Base-by-base conservation (phyloP, 1,140 invertebrate genomes). In the Lepidurus couesii region DNA sequence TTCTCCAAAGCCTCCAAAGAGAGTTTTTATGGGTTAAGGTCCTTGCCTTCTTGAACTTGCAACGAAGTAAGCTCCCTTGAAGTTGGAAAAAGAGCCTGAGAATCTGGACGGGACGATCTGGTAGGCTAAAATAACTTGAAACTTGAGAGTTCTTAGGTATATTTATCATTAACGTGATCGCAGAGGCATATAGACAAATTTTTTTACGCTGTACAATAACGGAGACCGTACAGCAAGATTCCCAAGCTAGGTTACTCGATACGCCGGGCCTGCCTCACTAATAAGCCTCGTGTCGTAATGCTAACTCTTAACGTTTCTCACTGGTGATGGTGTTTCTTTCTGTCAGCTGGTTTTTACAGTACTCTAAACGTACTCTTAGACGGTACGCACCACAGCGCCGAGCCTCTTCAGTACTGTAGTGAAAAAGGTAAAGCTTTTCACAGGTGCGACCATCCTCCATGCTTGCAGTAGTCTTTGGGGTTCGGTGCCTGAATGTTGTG, bases 181-280 rank as follows among this genome's bases (percentile, higher is more conserved):
- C 53, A 21, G 9, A 65, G 21, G 53, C 53, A 65, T 21, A 65
- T 10, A 13, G n/a, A 24, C 13, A n/a, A 21, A 1, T 10, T 5
- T 65, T 65, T 9, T 65, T 16, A 65, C 34, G 34, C 34, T 4
- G 34, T 34, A 65, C 53, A 7, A 65, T 65, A 65, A 65, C 53
- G 53, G 53, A 0, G 53, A 5, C 53, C 16, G 13, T 13, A 65
- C 16, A 65, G 16, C 1, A 47, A 47, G 21, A 65, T 65, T 65
- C 53, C 53, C 53, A 65, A n/a, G 53, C 53, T 65, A 65, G 53
- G 53, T 65, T 65, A 65, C 53, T 65, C 53, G 53, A 65, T 65
- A 65, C 53, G 53, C 53, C 53, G 53, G 21, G 53, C 21, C 53
- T 65, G 8, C 0, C 53, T 16, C 1, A 16, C 16, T 65, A 65